Evolutionary conservation across 2,888 invertebrate species (phyloP).

Genomic region (Prenolepis imparis): DNA sequence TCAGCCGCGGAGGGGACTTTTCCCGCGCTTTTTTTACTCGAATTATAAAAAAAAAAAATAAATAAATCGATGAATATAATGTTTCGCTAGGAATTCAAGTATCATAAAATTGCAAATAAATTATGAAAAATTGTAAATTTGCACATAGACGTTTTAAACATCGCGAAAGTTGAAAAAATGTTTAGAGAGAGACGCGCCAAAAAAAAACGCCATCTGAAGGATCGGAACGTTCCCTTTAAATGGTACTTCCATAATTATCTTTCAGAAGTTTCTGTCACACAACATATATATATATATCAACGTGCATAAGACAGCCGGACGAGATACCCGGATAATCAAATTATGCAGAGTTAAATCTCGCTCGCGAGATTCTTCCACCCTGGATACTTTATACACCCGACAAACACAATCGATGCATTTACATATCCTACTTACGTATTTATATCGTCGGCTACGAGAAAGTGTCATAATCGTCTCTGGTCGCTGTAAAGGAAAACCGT

Average conservation of each 20-base stretch:
- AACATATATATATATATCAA: neutral
- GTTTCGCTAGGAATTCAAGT: neutral
- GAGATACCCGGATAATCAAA: neutral
- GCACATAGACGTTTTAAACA: neutral
- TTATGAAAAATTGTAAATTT: neutral
- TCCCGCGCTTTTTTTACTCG: slow-evolving; percentile 19
- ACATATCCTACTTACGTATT: slow-evolving; percentile 62
- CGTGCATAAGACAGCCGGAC: neutral
- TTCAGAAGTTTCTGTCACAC: neutral
- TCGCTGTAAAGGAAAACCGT: neutral
- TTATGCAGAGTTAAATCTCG: neutral
- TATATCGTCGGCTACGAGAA: slow-evolving; percentile 37
- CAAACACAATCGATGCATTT: slow-evolving; percentile 68
- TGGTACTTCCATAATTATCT: neutral
- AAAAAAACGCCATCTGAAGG: neutral
- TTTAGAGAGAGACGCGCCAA: neutral
- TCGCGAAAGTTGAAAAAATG: neutral
- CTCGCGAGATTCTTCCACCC: slow-evolving; percentile 33
- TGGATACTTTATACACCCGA: slow-evolving; percentile 35
- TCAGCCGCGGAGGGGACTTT: neutral
- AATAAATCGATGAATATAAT: neutral
- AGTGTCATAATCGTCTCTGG: neutral
- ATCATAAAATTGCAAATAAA: neutral
- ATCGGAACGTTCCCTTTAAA: neutral
- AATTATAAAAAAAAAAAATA: no score